phyloP scores from a whole-genome alignment of 2,113 vertebrate species.

The Ahaetulla prasina region DNA sequence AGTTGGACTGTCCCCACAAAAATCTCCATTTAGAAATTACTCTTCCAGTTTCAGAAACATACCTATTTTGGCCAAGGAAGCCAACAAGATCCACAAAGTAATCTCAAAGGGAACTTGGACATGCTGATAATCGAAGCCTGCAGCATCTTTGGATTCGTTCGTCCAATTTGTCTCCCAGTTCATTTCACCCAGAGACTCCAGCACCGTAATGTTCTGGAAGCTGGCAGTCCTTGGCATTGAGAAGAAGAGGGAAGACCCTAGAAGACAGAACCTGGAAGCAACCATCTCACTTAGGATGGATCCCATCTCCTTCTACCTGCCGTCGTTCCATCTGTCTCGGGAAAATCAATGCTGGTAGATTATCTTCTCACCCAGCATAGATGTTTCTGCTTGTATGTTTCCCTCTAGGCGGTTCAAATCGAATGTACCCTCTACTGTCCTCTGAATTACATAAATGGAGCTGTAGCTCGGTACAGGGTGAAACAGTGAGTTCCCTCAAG shows the following conservation, averaged over 20 bases:
- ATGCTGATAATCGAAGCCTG: constrained; percentile 75
- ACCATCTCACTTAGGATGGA: background rate
- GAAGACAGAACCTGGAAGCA: background rate
- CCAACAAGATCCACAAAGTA: constrained; percentile 81
- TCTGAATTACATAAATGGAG: background rate
- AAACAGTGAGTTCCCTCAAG: background rate
- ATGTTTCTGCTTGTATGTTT: accelerated
- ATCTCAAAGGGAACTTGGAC: constrained; percentile 81
- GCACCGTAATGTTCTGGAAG: background rate
- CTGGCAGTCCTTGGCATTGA: background rate
- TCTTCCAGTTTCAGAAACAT: constrained; percentile 12
- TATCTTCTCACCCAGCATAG: background rate
- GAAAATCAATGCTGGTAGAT: accelerated
- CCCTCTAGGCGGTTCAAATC: background rate
- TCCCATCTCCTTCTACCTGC: background rate
- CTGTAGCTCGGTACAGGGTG: background rate
- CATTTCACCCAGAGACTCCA: background rate
- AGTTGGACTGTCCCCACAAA: background rate
- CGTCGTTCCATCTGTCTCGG: accelerated
- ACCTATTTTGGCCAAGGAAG: constrained; percentile 83
- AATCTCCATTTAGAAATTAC: background rate
- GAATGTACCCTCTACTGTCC: background rate
- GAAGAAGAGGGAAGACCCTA: background rate
- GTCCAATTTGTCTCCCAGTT: constrained; percentile 46
- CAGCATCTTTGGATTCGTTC: constrained; percentile 32